Evolutionary conservation across 2,888 invertebrate genomes (phyloP), one percentile per base, ranked within the genome.

Genomic region (Proisotoma minuta): DNA sequence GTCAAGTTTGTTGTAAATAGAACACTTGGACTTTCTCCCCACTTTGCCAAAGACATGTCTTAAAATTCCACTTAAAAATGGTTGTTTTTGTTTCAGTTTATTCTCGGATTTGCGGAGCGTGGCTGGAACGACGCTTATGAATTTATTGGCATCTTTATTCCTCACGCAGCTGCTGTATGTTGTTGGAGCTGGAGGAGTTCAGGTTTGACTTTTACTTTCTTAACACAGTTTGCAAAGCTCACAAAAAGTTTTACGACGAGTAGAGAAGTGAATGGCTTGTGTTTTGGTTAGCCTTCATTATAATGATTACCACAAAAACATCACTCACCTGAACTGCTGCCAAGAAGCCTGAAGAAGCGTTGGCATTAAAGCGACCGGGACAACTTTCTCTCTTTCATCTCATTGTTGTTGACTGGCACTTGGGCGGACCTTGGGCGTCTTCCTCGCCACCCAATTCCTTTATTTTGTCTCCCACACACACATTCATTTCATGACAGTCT

Each of bases 151-250:
- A 40, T 83, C 84, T 39, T 81, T 85, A 64, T 85, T 85, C 77
- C 84, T 85, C 82, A 82, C 84, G 48, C 85, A 85, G 76, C 80
- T 85, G 62, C 79, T 85, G 59, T 85, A 84, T 78, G 84, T 85
- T 68, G 81, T 86, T 47, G 84, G 86, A 43, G 84, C 85, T 28
- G 85, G 85, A 26, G 85, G 84, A 49, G 83, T 85, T 69, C 82
- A 83, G 79, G 85, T 85, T 78, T 51, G 65, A n/a, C n/a, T n/a
- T n/a, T n/a, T n/a, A n/a, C n/a, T n/a, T n/a, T n/a, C n/a, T n/a
- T n/a, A n/a, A n/a, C n/a, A n/a, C n/a, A n/a, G n/a, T n/a, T n/a
- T n/a, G n/a, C n/a, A n/a, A n/a, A n/a, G n/a, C n/a, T n/a, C n/a
- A n/a, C n/a, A n/a, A n/a, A n/a, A n/a, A n/a, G n/a, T n/a, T n/a